Percentiles rank a stretch among this genome's conserved stretches.
phyloP scores from a whole-genome alignment of 2,797 vertebrate species.

The Eidolon dupreanum region DNA sequence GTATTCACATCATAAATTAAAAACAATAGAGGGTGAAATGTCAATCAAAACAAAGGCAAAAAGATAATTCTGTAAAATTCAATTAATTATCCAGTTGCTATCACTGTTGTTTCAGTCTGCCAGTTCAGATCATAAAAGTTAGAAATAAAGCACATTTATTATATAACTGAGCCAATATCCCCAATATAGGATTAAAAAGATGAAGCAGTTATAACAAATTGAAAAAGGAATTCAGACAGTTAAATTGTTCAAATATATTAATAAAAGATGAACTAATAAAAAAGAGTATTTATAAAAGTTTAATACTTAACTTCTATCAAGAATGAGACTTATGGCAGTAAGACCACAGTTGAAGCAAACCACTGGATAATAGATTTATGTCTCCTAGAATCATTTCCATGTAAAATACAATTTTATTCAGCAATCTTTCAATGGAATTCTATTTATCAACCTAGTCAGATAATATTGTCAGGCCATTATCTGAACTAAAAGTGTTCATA shows the following conservation, averaged over 20 bases:
- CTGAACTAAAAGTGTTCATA: background rate
- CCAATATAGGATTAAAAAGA: background rate
- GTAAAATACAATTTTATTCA: conserved; percentile 20
- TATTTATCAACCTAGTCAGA: conserved; percentile 7
- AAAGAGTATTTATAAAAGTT: background rate
- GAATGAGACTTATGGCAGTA: background rate
- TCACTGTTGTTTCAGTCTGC: background rate
- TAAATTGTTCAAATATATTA: conserved; percentile 19
- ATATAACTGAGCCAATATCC: background rate
- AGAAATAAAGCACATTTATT: background rate
- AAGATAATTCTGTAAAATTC: background rate
- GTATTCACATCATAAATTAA: conserved; percentile 21
- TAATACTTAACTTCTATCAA: conserved; percentile 10
- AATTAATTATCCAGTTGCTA: background rate
- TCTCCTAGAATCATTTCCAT: background rate
- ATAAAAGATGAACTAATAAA: conserved; percentile 21
- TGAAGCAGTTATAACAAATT: background rate
- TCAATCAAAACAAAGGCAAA: conserved; percentile 26
- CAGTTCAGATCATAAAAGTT: background rate
- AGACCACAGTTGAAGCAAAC: conserved; percentile 27
- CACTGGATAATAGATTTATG: conserved; percentile 5
- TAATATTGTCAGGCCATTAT: background rate
- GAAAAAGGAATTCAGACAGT: background rate
- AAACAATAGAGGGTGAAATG: background rate
- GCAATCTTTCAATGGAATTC: background rate